phyloP scores from a whole-genome alignment of 2,888 invertebrate genomes.

The Chaetogeoica ovagalla region DNA sequence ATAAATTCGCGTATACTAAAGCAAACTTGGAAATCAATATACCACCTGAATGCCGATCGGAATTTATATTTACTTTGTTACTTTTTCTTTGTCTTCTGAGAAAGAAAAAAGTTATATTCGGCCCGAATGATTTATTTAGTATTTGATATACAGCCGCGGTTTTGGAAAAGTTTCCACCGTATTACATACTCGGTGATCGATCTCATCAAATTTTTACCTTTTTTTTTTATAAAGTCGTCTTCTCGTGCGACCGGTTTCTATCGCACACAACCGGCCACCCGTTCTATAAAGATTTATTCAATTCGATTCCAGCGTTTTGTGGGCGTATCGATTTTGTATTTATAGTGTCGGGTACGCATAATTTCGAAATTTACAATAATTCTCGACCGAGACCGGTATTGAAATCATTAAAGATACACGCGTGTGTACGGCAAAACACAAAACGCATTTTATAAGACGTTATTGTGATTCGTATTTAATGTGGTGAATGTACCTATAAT shows the following conservation, averaged over 20 bases:
- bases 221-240: constrained; percentile 13
- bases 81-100: constrained; percentile 28
- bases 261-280: too few relatives aligned
- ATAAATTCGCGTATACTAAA: not conserved
- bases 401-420: too few relatives aligned
- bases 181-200: constrained; percentile 11
- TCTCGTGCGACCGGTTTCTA: constrained; percentile 13
- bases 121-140: constrained; percentile 34
- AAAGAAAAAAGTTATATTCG: constrained; percentile 25
- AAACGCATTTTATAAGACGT: too few relatives aligned
- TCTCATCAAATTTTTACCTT: constrained; percentile 29
- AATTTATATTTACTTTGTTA: constrained; percentile 38
- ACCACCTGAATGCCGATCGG: constrained; percentile 19
- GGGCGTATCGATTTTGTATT: too few relatives aligned
- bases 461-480: too few relatives aligned
- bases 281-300: too few relatives aligned
- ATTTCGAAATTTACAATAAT: too few relatives aligned
- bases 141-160: constrained; percentile 25
- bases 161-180: constrained; percentile 5
- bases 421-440: too few relatives aligned
- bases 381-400: too few relatives aligned
- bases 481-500: too few relatives aligned
- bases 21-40: constrained; percentile 1
- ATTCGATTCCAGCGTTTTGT: too few relatives aligned
- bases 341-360: too few relatives aligned